These are phyloP conservation scores for Chelon labrosus DNA, from an alignment of 2,797 vertebrate genomes.

Conservation along the genomic window DNA sequence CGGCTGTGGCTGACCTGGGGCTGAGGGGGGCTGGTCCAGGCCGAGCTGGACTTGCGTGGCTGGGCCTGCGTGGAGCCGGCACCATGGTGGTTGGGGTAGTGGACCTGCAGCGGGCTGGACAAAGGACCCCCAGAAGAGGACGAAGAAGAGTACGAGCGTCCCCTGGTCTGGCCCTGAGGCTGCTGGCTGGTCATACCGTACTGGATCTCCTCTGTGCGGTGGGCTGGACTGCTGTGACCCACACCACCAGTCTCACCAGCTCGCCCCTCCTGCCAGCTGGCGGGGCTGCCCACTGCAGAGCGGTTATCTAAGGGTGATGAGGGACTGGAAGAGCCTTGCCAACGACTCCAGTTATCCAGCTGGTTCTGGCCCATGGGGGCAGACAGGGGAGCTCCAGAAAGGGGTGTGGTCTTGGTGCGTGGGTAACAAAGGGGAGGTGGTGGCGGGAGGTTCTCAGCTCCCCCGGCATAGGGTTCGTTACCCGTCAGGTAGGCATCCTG, in stretches of 20 bases:
- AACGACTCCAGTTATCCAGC: slow-evolving; percentile 88
- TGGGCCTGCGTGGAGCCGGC: slow-evolving; percentile 55
- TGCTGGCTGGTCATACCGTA: slow-evolving; percentile 86
- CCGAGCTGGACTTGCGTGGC: slow-evolving; percentile 65
- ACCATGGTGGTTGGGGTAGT: slow-evolving; percentile 80
- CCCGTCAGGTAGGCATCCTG: slow-evolving; percentile 98
- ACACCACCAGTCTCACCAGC: slow-evolving; percentile 79
- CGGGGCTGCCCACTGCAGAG: slow-evolving; percentile 76
- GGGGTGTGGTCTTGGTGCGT: slow-evolving; percentile 84
- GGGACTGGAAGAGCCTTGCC: slow-evolving; percentile 81
- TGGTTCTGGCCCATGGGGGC: slow-evolving; percentile 85
- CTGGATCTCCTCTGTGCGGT: slow-evolving; percentile 86
- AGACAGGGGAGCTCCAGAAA: slow-evolving; percentile 66
- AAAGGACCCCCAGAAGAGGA: slow-evolving; percentile 82
- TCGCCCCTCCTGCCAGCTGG: slow-evolving; percentile 83
- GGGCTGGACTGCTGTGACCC: slow-evolving; percentile 81
- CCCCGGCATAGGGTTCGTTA: slow-evolving; percentile 92
- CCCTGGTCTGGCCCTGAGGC: slow-evolving; percentile 80
- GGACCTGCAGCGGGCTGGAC: slow-evolving; percentile 81
- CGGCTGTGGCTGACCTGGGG: slow-evolving; percentile 69
- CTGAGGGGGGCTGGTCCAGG: slow-evolving; percentile 66
- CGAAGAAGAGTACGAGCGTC: slow-evolving; percentile 82
- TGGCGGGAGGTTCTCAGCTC: slow-evolving; percentile 93
- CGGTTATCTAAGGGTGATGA: slow-evolving; percentile 86
- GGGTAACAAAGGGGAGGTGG: slow-evolving; percentile 94